Evolutionary conservation across 2,888 invertebrate species (phyloP).

Genomic region (Coelinius sp.): DNA sequence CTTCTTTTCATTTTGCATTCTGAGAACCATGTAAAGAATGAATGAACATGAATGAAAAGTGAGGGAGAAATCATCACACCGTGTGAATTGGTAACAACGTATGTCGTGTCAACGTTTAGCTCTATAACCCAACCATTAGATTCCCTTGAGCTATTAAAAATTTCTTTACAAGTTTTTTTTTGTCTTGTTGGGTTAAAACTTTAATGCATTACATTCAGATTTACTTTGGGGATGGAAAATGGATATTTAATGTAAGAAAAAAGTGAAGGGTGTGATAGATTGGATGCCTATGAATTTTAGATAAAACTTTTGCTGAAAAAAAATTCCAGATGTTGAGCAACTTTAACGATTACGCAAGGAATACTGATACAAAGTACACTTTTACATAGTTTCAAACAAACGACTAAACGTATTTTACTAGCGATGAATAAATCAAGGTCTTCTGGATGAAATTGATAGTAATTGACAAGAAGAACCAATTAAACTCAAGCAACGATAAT

Average conservation of each 20-base stretch:
- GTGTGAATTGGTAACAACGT: conserved; percentile 5
- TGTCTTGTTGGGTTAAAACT: not conserved
- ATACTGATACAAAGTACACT: not conserved
- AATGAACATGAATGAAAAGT: not conserved
- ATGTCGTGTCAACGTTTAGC: not conserved
- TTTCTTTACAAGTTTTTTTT: not conserved
- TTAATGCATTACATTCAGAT: not conserved
- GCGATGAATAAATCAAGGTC: not conserved
- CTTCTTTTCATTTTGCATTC: conserved; percentile 11
- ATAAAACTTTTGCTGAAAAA: not conserved
- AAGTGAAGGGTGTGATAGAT: not conserved
- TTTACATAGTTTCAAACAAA: not conserved
- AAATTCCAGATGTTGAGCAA: not conserved
- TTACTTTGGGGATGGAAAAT: not conserved
- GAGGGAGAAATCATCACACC: conserved; percentile 15
- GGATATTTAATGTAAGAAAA: not conserved
- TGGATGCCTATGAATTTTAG: not conserved
- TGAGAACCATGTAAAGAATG: not conserved
- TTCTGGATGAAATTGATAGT: not conserved
- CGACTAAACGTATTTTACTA: not conserved
- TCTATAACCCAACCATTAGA: not conserved
- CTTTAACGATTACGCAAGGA: not conserved
- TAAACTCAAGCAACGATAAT: too few relatives aligned
- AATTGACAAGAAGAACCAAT: too few relatives aligned
- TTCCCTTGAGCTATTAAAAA: not conserved